Percentiles rank a stretch among this genome's conserved stretches.
phyloP scores from a whole-genome alignment of 2,888 invertebrate genomes.

The Eupeodes latifasciatus region DNA sequence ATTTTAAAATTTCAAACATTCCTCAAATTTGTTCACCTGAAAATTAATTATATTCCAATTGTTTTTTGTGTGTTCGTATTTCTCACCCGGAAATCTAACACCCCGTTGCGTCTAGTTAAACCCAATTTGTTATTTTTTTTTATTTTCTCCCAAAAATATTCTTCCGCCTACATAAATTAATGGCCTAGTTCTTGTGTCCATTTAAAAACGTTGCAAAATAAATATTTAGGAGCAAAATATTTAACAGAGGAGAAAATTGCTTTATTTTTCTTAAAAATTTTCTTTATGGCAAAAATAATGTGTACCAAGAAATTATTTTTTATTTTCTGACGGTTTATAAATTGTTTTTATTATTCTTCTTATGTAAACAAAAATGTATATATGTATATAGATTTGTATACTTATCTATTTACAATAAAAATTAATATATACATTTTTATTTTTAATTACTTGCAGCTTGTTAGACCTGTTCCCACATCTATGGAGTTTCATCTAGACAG shows the following conservation, averaged over 20 bases:
- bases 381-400: not conserved
- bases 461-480: conserved; percentile 96
- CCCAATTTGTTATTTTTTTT: not conserved
- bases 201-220: conserved; percentile 1
- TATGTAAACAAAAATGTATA: conserved; percentile 31
- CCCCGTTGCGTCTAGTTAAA: not conserved
- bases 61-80: not conserved
- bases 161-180: conserved; percentile 20
- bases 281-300: not conserved
- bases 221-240: conserved; percentile 3
- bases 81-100: not conserved
- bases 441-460: conserved; percentile 88
- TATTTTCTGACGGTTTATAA: conserved; percentile 7
- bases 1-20: too few relatives aligned
- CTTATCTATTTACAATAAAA: conserved; percentile 43
- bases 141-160: not conserved
- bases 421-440: conserved; percentile 57
- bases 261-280: conserved; percentile 11
- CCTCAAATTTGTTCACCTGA: too few relatives aligned
- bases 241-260: conserved; percentile 25
- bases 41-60: not conserved
- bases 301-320: not conserved
- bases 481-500: conserved; percentile 99
- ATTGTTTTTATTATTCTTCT: not conserved
- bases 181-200: conserved; percentile 25